phyloP scores from a whole-genome alignment of 1,140 invertebrate genomes.

The Tenebrio molitor region DNA sequence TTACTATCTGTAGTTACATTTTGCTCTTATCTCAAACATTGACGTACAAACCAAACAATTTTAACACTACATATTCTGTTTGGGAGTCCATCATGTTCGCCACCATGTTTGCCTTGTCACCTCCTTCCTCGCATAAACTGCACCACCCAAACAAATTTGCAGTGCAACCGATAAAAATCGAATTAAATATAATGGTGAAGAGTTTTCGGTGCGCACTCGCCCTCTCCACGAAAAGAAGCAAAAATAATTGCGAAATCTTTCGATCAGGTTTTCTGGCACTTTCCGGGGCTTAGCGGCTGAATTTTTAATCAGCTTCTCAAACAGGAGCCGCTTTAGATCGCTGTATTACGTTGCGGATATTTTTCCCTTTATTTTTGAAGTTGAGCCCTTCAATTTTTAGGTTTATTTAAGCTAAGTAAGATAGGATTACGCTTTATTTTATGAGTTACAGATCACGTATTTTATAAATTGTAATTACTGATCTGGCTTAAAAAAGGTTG shows the following conservation, averaged over 20 bases:
- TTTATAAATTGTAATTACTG: constrained; percentile 40
- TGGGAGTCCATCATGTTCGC: constrained; percentile 13
- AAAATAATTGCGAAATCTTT: constrained; percentile 62
- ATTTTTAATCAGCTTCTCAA: constrained; percentile 64
- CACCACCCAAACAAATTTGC: neutral
- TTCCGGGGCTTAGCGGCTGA: constrained; percentile 60
- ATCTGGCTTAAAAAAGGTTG: constrained; percentile 40
- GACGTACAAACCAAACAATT: constrained; percentile 31
- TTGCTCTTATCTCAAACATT: constrained; percentile 34
- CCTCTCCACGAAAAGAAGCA: constrained; percentile 51
- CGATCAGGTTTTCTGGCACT: constrained; percentile 60
- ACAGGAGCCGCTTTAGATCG: constrained; percentile 59
- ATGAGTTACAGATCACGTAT: constrained; percentile 43
- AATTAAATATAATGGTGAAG: constrained; percentile 23
- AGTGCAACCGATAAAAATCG: constrained; percentile 13
- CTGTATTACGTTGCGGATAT: constrained; percentile 54
- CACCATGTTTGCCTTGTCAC: neutral
- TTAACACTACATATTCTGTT: constrained; percentile 34
- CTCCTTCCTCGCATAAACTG: neutral
- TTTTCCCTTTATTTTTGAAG: constrained; percentile 59
- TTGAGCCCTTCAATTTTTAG: constrained; percentile 59
- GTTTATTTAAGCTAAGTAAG: constrained; percentile 58
- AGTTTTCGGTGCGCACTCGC: constrained; percentile 11
- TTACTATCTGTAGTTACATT: constrained; percentile 31
- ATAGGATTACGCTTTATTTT: constrained; percentile 53